These are phyloP conservation scores for Spicauda simplicius DNA, from an alignment of 2,888 invertebrate genomes.

Conservation along the genomic window DNA sequence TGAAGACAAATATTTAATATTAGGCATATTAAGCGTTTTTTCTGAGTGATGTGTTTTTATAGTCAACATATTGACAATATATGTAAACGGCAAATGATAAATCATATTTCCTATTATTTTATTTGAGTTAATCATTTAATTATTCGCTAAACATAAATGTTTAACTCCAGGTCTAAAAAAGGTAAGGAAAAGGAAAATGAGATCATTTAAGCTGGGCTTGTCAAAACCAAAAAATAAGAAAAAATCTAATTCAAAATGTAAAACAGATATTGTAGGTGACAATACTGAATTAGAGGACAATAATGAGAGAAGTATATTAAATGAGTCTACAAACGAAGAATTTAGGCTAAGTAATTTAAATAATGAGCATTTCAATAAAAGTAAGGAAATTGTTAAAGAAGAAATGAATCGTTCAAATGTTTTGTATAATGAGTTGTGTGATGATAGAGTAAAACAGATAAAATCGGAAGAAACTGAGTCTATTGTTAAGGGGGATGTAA, in stretches of 20 bases:
- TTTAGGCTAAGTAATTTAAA: neutral
- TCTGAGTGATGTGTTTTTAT: no score
- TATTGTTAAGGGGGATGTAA: slow-evolving; percentile 56
- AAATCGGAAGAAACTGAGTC: neutral
- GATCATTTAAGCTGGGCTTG: slow-evolving; percentile 71
- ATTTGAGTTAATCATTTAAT: neutral
- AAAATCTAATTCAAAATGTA: slow-evolving; percentile 39
- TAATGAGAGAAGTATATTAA: no score
- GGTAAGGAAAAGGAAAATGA: slow-evolving; percentile 77
- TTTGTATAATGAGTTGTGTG: no score
- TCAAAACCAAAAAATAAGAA: slow-evolving; percentile 68
- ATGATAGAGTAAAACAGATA: no score
- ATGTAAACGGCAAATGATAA: no score
- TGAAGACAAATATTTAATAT: no score
- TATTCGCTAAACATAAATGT: neutral
- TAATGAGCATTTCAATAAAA: neutral
- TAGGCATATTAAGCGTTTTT: no score
- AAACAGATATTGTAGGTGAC: slow-evolving; percentile 2
- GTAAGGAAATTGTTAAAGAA: neutral
- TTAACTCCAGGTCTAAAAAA: slow-evolving; percentile 69
- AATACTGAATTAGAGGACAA: slow-evolving; percentile 29
- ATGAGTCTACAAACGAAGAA: no score
- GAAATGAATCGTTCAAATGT: no score
- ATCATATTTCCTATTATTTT: neutral
- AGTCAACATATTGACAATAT: no score